Base-by-base conservation (phyloP, 1,140 invertebrate species). In the Sitophilus oryzae region DNA sequence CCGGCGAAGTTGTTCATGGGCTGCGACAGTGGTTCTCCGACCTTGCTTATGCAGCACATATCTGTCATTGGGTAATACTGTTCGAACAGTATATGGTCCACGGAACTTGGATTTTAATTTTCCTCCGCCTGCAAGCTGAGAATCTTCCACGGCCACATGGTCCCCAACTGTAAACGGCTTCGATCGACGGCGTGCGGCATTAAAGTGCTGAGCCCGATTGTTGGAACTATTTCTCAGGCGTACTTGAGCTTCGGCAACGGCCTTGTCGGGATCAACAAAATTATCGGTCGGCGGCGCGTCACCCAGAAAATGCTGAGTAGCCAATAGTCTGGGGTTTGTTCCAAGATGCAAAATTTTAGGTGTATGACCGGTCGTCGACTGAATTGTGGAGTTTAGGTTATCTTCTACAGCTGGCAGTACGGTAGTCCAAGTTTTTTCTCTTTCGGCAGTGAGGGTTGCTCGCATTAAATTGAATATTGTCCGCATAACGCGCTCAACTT, bases 111-210 rank as follows among this genome's bases (percentile, higher is more conserved):
- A 1, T 19, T 49, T 49, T 19, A 58, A 38, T 48, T 58, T 58
- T 35, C 51, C 56, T 22, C 59, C 59, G 16, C 56, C 56, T 18
- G 59, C 59, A 10, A 58, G 5, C 38, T 61, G 59, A n/a, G 56
- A 59, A 21, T 61, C 56, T 59, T 61, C 56, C 4, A 58, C 21
- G 5, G 47, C 54, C 15, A 58, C 49, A 1, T 48, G 1, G 16
- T 57, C 49, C 4, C 55, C 36, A 1, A 37, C 2, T 1, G 48
- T 44, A 38, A 57, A 53, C 18, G 46, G 46, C 1, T 19, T 15
- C 2, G n/a, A 8, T 2, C 11, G 2, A 15, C 14, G 19, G 11
- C 46, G 46, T 3, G 16, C 8, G 1, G n/a, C 19, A 23, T 57
- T 45, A 18, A 54, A 45, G 11, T 38, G 25, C 16, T 44, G 14